Evolutionary conservation across 2,113 vertebrate genomes (phyloP).

Genomic region (Diadophis punctatus): DNA sequence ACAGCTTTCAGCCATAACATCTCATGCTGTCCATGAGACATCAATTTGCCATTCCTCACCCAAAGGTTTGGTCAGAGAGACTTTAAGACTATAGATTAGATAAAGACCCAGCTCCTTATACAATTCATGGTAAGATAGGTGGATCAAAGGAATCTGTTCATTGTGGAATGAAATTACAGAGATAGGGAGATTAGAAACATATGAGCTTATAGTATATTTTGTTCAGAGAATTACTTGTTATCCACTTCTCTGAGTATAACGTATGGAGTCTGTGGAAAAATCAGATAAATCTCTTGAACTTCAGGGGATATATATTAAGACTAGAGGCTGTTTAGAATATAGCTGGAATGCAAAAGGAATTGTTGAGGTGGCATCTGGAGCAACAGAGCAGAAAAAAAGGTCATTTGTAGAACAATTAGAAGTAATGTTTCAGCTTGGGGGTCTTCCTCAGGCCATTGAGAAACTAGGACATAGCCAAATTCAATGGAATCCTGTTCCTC

Average conservation of each 20-base stretch:
- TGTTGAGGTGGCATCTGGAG: constrained; percentile 46
- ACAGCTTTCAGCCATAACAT: not conserved
- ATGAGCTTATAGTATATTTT: not conserved
- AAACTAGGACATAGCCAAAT: constrained; percentile 62
- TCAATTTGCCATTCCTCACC: not conserved
- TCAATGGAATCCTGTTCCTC: constrained; percentile 64
- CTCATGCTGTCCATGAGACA: not conserved
- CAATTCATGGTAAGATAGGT: not conserved
- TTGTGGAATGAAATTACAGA: not conserved
- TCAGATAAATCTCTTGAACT: not conserved
- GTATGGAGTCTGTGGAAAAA: not conserved
- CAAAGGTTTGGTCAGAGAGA: not conserved
- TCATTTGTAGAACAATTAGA: constrained; percentile 65
- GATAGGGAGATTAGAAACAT: not conserved
- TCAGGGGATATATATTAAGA: constrained; percentile 13
- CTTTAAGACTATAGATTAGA: not conserved
- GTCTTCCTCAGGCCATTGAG: constrained; percentile 63
- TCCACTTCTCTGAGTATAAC: not conserved
- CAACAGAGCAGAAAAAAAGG: constrained; percentile 55
- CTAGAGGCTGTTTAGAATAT: not conserved
- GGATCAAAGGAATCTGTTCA: not conserved
- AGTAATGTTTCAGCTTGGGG: constrained; percentile 57
- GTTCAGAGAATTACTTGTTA: not conserved
- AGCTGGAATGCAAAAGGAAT: constrained; percentile 45
- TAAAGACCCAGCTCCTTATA: not conserved